These are phyloP conservation scores for Erythrocercus mccallii DNA, from an alignment of 2,113 vertebrate genomes.

Conservation along the genomic window DNA sequence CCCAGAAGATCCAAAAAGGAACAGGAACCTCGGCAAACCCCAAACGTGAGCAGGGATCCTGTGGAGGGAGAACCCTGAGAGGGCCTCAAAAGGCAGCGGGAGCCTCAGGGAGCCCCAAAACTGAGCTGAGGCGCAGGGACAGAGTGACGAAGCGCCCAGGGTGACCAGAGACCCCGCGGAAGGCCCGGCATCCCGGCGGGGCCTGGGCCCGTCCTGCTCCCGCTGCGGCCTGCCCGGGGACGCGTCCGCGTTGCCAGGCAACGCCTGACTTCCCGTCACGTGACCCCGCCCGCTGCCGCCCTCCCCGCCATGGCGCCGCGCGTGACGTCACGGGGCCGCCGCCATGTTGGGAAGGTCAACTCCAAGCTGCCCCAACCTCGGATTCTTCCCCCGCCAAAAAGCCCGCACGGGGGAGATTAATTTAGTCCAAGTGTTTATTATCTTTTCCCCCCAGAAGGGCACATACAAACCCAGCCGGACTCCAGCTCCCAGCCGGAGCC, in stretches of 20 bases:
- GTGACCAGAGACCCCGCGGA: too few species aligned
- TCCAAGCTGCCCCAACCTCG: accelerated
- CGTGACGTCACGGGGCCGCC: accelerated
- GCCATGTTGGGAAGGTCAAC: background rate
- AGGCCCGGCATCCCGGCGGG: background rate
- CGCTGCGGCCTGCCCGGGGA: background rate
- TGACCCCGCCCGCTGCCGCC: accelerated
- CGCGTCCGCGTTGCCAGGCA: background rate
- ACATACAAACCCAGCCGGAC: background rate
- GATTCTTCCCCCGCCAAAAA: background rate
- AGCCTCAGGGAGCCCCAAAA: background rate
- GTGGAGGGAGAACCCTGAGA: background rate
- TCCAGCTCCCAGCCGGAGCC: background rate
- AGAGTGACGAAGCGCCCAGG: background rate
- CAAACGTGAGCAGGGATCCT: background rate
- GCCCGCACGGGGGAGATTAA: accelerated
- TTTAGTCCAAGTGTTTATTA: constrained; percentile 75
- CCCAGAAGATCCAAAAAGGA: background rate
- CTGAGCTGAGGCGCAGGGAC: background rate
- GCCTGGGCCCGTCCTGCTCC: background rate
- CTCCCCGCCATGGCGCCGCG: accelerated
- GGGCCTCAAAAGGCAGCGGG: background rate
- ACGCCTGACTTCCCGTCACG: accelerated
- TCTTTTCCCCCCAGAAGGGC: constrained; percentile 9
- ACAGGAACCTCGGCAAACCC: background rate